Evolutionary conservation across 2,888 invertebrate genomes (phyloP), one percentile per base, ranked within the genome.

Genomic region (Amitus sp.): DNA sequence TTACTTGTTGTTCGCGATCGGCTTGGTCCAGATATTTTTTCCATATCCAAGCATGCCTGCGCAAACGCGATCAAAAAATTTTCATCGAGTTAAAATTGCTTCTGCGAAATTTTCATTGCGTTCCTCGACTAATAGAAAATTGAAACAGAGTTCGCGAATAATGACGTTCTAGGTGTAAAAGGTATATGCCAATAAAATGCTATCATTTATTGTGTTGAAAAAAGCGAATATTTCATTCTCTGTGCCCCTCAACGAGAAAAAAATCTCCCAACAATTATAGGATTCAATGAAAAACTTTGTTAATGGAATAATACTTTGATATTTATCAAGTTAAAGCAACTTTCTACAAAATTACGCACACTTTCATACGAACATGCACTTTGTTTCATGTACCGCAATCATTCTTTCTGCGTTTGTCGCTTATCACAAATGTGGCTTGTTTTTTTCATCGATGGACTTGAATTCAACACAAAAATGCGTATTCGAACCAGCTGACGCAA

Each of bases 131-230:
- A 48, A 65, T 66, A 56, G 57, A 47, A 48, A 59, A 62, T 58
- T 60, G 45, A 64, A 56, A 60, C 28, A 45, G 64, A 43, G 39
- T 67, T 65, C 63, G 45, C 60, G 62, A 64, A 66, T 55, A 58
- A 66, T 65, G 58, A 63, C 48, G 63, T 67, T 64, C 59, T 62
- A 67, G 65, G 62, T 71, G 67, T 71, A 69, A 62, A 66, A 69
- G 66, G 67, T 37, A 68, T 65, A 64, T 65, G 66, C 65, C 66
- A 68, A 66, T 66, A 71, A 76, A 76, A 76, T 75, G 73, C 74
- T 74, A 76, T 71, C 70, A 73, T 74, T 72, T 72, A 75, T 75
- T 72, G 71, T 75, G 74, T 75, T 74, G 72, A 71, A 7, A 37
- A n/a, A 15, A 37, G 15, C 10, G 10, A 2, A 30, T 30, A 10